These are phyloP conservation scores for Hymenochirus boettgeri DNA, from an alignment of 2,113 vertebrate species.

Conservation along the genomic window DNA sequence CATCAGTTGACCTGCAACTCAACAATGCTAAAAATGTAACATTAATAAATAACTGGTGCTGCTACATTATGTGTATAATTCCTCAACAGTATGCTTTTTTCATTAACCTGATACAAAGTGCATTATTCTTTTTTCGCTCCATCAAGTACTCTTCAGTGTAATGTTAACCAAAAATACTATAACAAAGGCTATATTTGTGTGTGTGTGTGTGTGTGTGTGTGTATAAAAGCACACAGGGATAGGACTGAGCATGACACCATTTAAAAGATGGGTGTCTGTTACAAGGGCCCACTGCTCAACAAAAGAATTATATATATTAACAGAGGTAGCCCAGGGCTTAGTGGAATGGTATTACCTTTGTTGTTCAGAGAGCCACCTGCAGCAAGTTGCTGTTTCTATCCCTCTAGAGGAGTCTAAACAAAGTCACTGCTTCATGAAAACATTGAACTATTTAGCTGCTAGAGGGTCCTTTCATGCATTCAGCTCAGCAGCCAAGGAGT, in stretches of 20 bases:
- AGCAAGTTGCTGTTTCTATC: constrained; percentile 21
- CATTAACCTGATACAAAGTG: constrained; percentile 81
- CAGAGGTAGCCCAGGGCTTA: constrained; percentile 86
- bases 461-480: neutral
- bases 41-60: constrained; percentile 82
- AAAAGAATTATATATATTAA: constrained; percentile 52
- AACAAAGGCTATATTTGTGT: constrained; percentile 42
- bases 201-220: no score
- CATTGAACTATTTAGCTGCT: neutral
- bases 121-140: constrained; percentile 65
- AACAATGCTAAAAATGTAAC: constrained; percentile 67
- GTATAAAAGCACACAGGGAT: constrained; percentile 53
- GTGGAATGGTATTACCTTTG: constrained; percentile 71
- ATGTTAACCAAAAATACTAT: constrained; percentile 45
- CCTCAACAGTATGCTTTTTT: constrained; percentile 59
- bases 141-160: constrained; percentile 64
- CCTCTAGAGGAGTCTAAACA: neutral
- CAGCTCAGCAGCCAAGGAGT: neutral
- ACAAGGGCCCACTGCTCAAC: constrained; percentile 48
- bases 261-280: constrained; percentile 48
- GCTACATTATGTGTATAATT: constrained; percentile 79
- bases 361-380: constrained; percentile 32
- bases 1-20: constrained; percentile 65
- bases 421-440: neutral
- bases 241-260: constrained; percentile 55